Base-by-base conservation (phyloP, 1,140 invertebrate species). In the Cotesia vestalis region DNA sequence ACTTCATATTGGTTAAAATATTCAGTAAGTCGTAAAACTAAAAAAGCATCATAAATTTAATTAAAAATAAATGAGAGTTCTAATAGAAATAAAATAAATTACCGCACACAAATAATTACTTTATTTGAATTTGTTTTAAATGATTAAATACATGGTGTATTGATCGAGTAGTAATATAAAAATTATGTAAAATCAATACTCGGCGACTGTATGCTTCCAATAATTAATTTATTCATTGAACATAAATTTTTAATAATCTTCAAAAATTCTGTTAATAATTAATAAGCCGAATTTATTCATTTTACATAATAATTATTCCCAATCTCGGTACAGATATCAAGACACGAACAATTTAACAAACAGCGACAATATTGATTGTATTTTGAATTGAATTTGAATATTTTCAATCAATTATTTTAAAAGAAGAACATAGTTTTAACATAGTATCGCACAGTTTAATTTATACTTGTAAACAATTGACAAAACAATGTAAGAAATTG, bases 311-410 rank as follows among this genome's bases (percentile, higher is more conserved):
- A 61, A 59, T 68, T 35, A 35, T 59, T 68, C 3, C 36, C 14
- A 20, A 40, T 60, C 27, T 59, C 27, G 40, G 12, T 69, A 20
- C 51, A 46, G 55, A 69, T 60, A 46, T 46, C 11, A 46, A 46
- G 40, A 46, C 6, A 46, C 40, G 66, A 73, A 73, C 72, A 73
- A 73, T 73, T 73, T 64, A 73, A 73, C 72, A 64, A 70, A 51
- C 60, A 73, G 69, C 67, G 69, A 51, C 72, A 63, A 63, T 64
- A 64, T 69, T 62, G 63, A 38, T 69, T 14, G 57, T 59, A 14
- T 34, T 61, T 61, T 61, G 9, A 34, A 59, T 17, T 59, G 3
- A 0, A 12, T n/a, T 59, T n/a, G 14, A 12, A 17, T 27, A 8
- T 27, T 59, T 27, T 46, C 40, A 46, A 46, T 46, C 40, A n/a